Base-by-base conservation (phyloP, 2,888 invertebrate genomes). In the Microchrysa polita region DNA sequence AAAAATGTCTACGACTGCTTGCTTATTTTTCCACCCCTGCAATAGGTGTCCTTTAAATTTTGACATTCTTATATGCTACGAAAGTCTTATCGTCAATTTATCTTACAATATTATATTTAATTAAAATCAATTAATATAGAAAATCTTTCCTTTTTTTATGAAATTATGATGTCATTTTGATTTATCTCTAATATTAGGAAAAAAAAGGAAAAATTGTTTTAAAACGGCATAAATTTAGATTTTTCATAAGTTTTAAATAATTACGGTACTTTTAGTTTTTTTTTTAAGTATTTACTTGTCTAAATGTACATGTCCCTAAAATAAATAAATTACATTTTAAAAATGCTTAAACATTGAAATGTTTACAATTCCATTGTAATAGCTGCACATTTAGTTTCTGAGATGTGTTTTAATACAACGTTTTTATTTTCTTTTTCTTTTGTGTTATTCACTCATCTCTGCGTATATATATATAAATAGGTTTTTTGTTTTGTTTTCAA, bases 301-400 rank as follows among this genome's bases (percentile, higher is more conserved):
- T 55, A 20, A 55, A 18, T 20, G 10, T 59, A 23, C 18, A 57
- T 59, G 12, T 10, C 16, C 12, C 12, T 48, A 48, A 34, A 34
- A n/a, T 44, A 5, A 48, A 48, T 18, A 65, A 12, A 65, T 18
- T 18, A 65, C 18, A 16, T n/a, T n/a, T 34, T 34, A 65, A 65
- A 44, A 48, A 65, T 14, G 27, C 7, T 40, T 16, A 61, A 61
- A 16, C 20, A 34, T 65, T 22, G 34, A 65, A 48, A 14, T 22
- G 18, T 69, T 34, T 40, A 55, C 55, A 69, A 69, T 69, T 69
- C 57, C 69, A 57, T 69, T 69, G 40, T 67, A 65, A 65, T 69
- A 69, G 69, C 57, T 69, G 69, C 53, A 67, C 53, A 52, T 67
- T 65, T 65, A 7, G 10, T 53, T 61, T 61, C 55, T 61, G 61